phyloP scores from a whole-genome alignment of 2,888 invertebrate genomes.

The Pardosa pseudoannulata region DNA sequence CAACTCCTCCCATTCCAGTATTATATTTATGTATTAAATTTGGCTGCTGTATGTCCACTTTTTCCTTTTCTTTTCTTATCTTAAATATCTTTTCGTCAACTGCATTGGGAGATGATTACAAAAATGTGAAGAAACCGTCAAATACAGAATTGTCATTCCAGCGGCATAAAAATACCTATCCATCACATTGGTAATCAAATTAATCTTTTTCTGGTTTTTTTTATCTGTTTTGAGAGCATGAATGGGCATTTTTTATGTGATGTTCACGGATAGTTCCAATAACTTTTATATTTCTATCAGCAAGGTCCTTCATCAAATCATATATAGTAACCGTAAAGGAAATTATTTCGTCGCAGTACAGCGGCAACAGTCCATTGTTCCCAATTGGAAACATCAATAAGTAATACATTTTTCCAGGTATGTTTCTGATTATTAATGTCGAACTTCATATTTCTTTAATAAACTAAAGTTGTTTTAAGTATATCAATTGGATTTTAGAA shows the following conservation, averaged over 20 bases:
- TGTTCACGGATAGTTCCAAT: background rate
- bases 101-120: background rate
- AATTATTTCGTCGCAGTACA: too few species aligned
- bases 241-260: background rate
- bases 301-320: background rate
- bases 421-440: too few species aligned
- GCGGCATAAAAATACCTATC: background rate
- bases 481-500: too few species aligned
- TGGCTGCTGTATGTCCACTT: conserved; percentile 15
- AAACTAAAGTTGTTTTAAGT: too few species aligned
- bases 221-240: background rate
- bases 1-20: conserved; percentile 14
- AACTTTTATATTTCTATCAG: background rate
- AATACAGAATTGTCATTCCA: background rate
- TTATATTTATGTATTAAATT: conserved; percentile 18
- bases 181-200: background rate
- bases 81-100: background rate
- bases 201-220: background rate
- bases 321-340: too few species aligned
- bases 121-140: background rate
- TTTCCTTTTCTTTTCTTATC: background rate
- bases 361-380: too few species aligned
- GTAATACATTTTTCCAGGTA: too few species aligned
- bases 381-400: too few species aligned
- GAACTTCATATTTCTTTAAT: too few species aligned